Evolutionary conservation across 2,888 invertebrate species (phyloP).

Genomic region (Chaitophorus viminalis): DNA sequence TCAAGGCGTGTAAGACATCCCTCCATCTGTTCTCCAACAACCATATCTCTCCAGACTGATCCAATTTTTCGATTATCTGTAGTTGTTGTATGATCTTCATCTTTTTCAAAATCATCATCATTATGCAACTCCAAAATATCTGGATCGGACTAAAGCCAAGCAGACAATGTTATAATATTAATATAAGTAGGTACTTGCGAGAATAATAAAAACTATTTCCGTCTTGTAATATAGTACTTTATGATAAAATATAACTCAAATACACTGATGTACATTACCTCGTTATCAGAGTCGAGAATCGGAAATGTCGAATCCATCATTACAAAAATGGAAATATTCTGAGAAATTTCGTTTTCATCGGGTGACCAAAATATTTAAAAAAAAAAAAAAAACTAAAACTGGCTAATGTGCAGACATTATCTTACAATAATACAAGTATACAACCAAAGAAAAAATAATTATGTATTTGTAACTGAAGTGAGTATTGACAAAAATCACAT

Average conservation of each 20-base stretch:
- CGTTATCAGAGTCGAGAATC: conserved; percentile 10
- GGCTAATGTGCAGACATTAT: no score
- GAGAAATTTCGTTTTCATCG: background rate
- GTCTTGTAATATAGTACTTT: no score
- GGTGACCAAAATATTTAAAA: background rate
- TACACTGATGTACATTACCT: conserved; percentile 16
- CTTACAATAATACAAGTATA: no score
- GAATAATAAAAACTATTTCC: no score
- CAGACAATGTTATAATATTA: background rate
- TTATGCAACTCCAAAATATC: conserved; percentile 30
- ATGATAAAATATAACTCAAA: background rate
- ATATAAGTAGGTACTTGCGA: no score
- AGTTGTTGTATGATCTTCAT: background rate
- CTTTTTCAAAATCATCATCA: background rate
- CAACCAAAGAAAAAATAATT: no score
- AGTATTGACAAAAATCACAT: background rate
- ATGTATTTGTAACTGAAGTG: no score
- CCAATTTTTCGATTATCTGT: conserved; percentile 18
- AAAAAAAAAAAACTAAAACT: no score
- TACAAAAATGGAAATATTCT: background rate
- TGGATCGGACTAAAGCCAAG: conserved; percentile 18
- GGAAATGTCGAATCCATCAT: conserved; percentile 15
- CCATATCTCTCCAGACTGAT: conserved; percentile 46
- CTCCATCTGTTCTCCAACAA: conserved; percentile 51
- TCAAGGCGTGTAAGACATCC: conserved; percentile 44